A percentile compares a stretch with the other conserved stretches of the same genome.
Evolutionary conservation across 2,888 invertebrate species (phyloP).

Genomic region (Candidula unifasciata): DNA sequence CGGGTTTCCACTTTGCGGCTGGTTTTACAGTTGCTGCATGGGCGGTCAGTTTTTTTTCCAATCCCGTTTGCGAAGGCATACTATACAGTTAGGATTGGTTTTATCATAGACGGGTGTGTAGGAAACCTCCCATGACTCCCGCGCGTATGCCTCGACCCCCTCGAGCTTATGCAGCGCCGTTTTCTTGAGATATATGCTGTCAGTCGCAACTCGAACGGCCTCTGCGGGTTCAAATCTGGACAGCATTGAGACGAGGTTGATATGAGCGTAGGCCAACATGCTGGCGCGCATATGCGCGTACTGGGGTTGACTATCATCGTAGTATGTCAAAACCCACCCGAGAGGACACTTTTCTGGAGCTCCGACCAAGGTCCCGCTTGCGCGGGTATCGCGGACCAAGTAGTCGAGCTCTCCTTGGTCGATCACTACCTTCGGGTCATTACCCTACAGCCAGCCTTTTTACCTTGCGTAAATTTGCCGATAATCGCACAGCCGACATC

Average conservation of each 20-base stretch:
- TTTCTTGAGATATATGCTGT: conserved; percentile 1
- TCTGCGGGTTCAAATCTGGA: background rate
- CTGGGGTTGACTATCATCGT: conserved; percentile 5
- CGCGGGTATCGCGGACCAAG: background rate
- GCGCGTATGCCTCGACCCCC: background rate
- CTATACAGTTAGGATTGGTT: no score
- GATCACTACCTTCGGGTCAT: background rate
- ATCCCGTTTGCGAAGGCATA: no score
- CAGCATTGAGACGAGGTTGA: conserved; percentile 6
- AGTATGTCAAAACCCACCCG: background rate
- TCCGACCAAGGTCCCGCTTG: background rate
- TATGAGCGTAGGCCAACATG: background rate
- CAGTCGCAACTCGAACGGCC: conserved; percentile 12
- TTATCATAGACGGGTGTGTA: no score
- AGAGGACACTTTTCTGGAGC: background rate
- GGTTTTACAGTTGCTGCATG: no score
- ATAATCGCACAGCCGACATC: background rate
- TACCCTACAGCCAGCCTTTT: background rate
- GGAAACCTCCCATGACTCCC: background rate
- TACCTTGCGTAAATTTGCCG: background rate
- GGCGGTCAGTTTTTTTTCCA: no score
- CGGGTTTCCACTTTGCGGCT: no score
- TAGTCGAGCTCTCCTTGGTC: background rate
- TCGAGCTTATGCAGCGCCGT: conserved; percentile 12
- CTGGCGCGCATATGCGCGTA: background rate